A percentile compares a stretch with the other conserved stretches of the same genome.
These are phyloP conservation scores for Mastomys natalensis DNA, from an alignment of 2,113 vertebrate species.

Conservation along the genomic window DNA sequence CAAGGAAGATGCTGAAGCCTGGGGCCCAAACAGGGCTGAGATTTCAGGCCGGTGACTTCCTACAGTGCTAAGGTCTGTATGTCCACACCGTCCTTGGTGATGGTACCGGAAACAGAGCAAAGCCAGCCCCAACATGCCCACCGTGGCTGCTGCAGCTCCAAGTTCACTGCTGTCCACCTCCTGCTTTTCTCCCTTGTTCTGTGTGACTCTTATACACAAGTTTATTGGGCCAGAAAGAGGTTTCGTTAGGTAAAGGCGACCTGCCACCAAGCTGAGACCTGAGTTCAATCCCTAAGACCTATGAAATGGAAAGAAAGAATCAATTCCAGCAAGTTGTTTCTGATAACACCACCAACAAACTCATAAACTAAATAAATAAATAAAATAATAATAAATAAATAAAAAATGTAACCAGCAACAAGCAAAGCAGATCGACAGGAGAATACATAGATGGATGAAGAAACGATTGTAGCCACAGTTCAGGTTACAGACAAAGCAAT, in stretches of 20 bases:
- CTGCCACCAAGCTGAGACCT: neutral
- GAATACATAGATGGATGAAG: neutral
- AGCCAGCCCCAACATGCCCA: neutral
- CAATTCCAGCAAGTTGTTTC: neutral
- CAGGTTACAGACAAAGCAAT: neutral
- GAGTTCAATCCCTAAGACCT: neutral
- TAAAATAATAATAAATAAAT: neutral
- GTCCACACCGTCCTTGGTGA: too few species aligned
- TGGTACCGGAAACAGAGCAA: neutral
- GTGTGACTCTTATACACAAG: neutral
- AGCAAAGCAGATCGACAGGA: too few species aligned
- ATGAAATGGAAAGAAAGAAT: neutral
- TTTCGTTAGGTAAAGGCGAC: neutral
- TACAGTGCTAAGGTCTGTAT: accelerated
- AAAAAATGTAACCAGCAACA: neutral
- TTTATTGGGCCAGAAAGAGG: neutral
- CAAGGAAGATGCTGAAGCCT: neutral
- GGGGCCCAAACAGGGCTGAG: neutral
- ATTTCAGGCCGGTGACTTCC: accelerated
- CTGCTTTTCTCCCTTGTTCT: neutral
- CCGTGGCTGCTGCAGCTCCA: neutral
- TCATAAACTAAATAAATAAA: neutral
- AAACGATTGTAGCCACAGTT: neutral
- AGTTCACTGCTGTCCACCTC: too few species aligned
- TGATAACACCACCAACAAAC: neutral